phyloP scores from a whole-genome alignment of 1,140 invertebrate species.

The Pteromalus puparum region DNA sequence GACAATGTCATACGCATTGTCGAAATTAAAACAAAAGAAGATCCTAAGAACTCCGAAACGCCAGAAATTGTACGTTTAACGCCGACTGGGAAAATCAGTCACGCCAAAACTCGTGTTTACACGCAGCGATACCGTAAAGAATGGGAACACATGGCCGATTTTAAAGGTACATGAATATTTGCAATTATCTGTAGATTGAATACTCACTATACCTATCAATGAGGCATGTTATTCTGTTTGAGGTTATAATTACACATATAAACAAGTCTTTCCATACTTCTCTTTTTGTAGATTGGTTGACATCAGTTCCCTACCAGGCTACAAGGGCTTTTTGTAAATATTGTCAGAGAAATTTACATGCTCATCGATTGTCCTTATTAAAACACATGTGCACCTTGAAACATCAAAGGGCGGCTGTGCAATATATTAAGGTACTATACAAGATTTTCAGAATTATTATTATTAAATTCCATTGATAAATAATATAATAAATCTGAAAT shows the following conservation, averaged over 20 bases:
- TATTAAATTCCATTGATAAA: neutral
- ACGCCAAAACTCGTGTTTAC: constrained; percentile 74
- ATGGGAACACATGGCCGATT: constrained; percentile 78
- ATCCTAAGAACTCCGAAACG: neutral
- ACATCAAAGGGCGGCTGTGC: constrained; percentile 75
- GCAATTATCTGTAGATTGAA: constrained; percentile 1
- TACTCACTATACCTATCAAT: neutral
- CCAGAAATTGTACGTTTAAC: constrained; percentile 59
- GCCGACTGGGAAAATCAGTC: constrained; percentile 73
- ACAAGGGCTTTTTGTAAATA: constrained; percentile 78
- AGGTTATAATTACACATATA: neutral
- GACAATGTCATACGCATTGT: constrained; percentile 45
- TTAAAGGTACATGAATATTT: constrained; percentile 71
- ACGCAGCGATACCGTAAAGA: constrained; percentile 78
- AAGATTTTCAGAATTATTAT: neutral
- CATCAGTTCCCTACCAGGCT: constrained; percentile 73
- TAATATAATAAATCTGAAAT: constrained; percentile 2
- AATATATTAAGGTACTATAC: constrained; percentile 50
- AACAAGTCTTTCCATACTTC: constrained; percentile 1
- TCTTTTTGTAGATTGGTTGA: constrained; percentile 75
- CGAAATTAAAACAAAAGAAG: constrained; percentile 50
- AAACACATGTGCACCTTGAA: constrained; percentile 79
- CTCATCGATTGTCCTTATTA: constrained; percentile 77
- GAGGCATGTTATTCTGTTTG: neutral
- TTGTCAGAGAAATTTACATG: constrained; percentile 79